A percentile compares a stretch with the other conserved stretches of the same genome.
phyloP scores from a whole-genome alignment of 2,888 invertebrate genomes.

The Synergus gifuensis region DNA sequence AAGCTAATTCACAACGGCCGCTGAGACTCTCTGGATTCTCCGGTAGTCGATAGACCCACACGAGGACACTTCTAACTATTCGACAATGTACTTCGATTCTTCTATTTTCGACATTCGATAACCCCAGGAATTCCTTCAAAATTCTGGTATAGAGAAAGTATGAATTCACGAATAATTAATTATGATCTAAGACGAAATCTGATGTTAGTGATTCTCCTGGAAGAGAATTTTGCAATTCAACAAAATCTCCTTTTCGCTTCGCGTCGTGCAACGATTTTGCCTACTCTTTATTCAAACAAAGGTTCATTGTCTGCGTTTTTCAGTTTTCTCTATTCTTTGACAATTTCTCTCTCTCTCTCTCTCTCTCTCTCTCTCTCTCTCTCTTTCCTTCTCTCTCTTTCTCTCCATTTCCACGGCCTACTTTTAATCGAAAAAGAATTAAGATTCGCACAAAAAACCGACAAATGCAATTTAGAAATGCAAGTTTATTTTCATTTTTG shows the following conservation, averaged over 20 bases:
- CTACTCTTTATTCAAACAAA: constrained; percentile 23
- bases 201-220: background rate
- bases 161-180: background rate
- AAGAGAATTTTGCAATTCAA: constrained; percentile 5
- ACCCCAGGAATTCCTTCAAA: too few relatives aligned
- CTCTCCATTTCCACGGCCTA: background rate
- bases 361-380: background rate
- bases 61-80: background rate
- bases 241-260: background rate
- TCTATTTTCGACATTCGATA: too few relatives aligned
- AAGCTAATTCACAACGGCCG: background rate
- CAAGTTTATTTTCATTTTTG: too few relatives aligned
- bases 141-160: too few relatives aligned
- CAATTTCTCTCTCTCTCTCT: background rate
- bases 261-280: background rate
- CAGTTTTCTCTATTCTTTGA: background rate
- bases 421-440: background rate
- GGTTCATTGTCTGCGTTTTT: background rate
- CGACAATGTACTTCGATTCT: background rate
- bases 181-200: background rate
- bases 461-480: background rate
- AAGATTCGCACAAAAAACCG: background rate
- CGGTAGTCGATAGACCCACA: background rate
- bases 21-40: background rate
- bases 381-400: background rate